Evolutionary conservation across 2,888 invertebrate genomes (phyloP).

Genomic region (Rosalia funebris): DNA sequence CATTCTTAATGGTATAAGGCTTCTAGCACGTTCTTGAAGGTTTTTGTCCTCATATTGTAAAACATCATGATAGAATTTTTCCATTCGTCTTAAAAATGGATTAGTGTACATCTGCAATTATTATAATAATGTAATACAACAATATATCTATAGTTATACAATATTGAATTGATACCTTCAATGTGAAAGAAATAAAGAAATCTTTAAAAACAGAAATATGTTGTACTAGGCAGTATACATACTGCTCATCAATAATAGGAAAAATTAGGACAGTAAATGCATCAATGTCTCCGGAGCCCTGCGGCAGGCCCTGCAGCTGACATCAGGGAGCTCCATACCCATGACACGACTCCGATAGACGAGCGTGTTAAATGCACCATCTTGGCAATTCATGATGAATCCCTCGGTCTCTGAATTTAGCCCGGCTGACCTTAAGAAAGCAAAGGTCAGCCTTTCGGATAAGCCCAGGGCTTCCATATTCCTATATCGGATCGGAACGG

Average conservation of each 20-base stretch:
- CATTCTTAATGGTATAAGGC: conserved; percentile 73
- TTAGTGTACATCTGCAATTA: conserved; percentile 51
- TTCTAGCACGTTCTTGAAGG: conserved; percentile 73
- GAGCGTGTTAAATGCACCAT: background rate
- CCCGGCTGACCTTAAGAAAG: too few species aligned
- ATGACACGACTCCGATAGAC: background rate
- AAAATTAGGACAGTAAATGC: too few species aligned
- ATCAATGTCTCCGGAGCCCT: too few species aligned
- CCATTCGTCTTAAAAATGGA: conserved; percentile 54
- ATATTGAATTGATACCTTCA: too few species aligned
- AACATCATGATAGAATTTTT: conserved; percentile 52
- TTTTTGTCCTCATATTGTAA: conserved; percentile 73
- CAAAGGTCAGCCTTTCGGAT: too few species aligned
- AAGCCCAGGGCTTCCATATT: too few species aligned
- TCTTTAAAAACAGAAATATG: background rate
- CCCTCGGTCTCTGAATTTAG: too few species aligned
- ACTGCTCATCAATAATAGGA: background rate
- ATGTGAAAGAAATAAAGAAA: too few species aligned
- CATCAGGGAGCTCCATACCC: too few species aligned
- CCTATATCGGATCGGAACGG: too few species aligned
- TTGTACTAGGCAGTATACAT: background rate
- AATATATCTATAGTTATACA: background rate
- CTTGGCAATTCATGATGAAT: too few species aligned
- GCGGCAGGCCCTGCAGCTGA: too few species aligned
- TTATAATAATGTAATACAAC: conserved; percentile 10